These are phyloP conservation scores for Anarrhichthys ocellatus DNA, from an alignment of 2,113 vertebrate species.

Conservation along the genomic window DNA sequence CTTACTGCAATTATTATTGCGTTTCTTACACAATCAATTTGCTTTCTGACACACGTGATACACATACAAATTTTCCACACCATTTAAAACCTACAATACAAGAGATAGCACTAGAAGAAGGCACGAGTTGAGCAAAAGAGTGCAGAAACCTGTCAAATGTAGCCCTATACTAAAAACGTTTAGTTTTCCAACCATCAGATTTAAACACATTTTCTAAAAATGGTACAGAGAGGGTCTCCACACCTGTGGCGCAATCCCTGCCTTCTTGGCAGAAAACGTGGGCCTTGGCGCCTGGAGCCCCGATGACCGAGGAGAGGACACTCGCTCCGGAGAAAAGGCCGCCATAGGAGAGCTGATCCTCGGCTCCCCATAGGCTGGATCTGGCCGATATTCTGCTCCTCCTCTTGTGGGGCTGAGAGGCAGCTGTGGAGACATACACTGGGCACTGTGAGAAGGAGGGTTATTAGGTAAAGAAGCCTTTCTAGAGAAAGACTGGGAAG, in stretches of 20 bases:
- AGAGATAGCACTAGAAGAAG: conserved; percentile 13
- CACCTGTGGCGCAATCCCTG: conserved; percentile 96
- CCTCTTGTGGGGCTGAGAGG: conserved; percentile 65
- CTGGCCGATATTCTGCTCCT: conserved; percentile 52
- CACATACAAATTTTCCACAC: conserved; percentile 5
- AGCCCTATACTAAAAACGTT: conserved; percentile 1
- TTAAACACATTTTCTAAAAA: conserved; percentile 78
- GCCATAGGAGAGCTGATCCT: conserved; percentile 81
- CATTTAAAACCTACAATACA: conserved; percentile 12
- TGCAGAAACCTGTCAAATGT: not conserved
- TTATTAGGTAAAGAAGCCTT: conserved; percentile 84
- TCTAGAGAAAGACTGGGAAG: conserved; percentile 68
- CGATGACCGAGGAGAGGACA: conserved; percentile 82
- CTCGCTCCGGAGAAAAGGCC: conserved; percentile 78
- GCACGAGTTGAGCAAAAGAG: conserved; percentile 28
- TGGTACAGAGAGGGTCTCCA: conserved; percentile 94
- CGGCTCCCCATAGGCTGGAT: conserved; percentile 48
- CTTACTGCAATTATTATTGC: not conserved
- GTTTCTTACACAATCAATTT: not conserved
- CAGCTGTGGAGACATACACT: conserved; percentile 79
- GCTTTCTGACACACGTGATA: conserved; percentile 19
- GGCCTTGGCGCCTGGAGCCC: conserved; percentile 90
- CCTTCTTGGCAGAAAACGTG: conserved; percentile 92
- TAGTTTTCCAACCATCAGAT: conserved; percentile 22
- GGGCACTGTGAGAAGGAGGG: conserved; percentile 76